phyloP scores from a whole-genome alignment of 2,113 vertebrate species.

The Progne subis region DNA sequence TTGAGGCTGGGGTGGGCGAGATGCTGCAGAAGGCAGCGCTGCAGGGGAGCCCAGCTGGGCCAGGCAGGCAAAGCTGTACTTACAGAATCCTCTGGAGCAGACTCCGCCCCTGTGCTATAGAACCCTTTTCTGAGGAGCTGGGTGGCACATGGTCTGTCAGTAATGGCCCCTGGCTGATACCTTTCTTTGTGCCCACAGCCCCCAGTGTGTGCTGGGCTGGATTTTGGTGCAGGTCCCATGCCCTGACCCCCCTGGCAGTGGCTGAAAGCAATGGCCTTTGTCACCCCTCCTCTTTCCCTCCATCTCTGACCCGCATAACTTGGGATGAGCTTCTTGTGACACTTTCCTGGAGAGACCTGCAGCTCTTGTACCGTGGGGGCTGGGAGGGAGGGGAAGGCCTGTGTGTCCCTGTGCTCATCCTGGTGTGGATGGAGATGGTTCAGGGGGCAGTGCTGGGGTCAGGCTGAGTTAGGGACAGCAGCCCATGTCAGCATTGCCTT shows the following conservation, averaged over 20 bases:
- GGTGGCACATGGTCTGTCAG: background rate
- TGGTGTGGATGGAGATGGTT: fast-evolving
- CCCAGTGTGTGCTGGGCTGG: background rate
- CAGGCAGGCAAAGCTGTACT: background rate
- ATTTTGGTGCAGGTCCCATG: background rate
- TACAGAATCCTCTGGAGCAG: background rate
- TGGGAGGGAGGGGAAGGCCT: background rate
- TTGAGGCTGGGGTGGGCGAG: background rate
- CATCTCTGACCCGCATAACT: too few relatives aligned
- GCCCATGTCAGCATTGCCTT: background rate
- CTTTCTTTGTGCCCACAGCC: background rate
- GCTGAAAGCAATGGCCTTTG: background rate
- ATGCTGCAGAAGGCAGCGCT: background rate
- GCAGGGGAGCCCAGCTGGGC: background rate
- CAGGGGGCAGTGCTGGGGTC: background rate
- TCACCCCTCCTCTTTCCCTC: background rate
- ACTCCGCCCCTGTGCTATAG: fast-evolving
- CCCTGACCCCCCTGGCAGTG: fast-evolving
- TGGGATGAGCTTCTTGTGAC: background rate
- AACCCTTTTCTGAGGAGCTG: background rate
- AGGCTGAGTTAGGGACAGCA: fast-evolving
- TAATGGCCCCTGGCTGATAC: background rate
- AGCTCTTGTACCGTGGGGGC: fast-evolving
- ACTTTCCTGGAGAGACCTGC: background rate
- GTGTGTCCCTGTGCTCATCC: background rate